phyloP scores from a whole-genome alignment of 1,140 invertebrate genomes.

The Onthophagus taurus region DNA sequence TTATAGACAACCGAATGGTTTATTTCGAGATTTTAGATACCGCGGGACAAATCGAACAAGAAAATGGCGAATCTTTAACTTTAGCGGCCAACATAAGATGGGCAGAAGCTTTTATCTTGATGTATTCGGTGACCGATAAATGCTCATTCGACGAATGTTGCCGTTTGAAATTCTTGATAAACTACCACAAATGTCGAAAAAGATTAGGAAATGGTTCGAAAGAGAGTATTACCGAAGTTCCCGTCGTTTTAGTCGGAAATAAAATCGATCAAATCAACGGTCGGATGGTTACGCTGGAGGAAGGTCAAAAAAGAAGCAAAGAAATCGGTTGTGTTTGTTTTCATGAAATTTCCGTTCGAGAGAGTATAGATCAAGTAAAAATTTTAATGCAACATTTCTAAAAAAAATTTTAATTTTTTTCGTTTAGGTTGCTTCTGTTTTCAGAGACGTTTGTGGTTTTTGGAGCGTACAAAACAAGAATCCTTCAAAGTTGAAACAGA shows the following conservation, averaged over 20 bases:
- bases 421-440: too few species aligned
- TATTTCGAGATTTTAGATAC: too few species aligned
- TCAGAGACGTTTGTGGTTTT: too few species aligned
- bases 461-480: too few species aligned
- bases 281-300: conserved; percentile 62
- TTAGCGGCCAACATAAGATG: conserved; percentile 70
- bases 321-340: conserved; percentile 74
- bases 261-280: conserved; percentile 68
- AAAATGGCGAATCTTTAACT: conserved; percentile 53
- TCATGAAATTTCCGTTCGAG: conserved; percentile 73
- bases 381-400: too few species aligned
- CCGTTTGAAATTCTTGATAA: conserved; percentile 67
- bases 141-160: conserved; percentile 78
- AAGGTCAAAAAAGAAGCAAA: conserved; percentile 59
- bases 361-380: conserved; percentile 68
- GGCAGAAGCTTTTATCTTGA: conserved; percentile 75
- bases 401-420: too few species aligned
- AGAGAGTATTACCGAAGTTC: conserved; percentile 45
- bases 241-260: conserved; percentile 72
- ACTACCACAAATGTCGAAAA: conserved; percentile 61
- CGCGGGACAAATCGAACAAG: too few species aligned
- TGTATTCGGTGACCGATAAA: conserved; percentile 76
- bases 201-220: conserved; percentile 43
- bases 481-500: too few species aligned
- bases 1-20: too few species aligned